Evolutionary conservation across 2,797 vertebrate species (phyloP).

Genomic region (Sebastes dallii): DNA sequence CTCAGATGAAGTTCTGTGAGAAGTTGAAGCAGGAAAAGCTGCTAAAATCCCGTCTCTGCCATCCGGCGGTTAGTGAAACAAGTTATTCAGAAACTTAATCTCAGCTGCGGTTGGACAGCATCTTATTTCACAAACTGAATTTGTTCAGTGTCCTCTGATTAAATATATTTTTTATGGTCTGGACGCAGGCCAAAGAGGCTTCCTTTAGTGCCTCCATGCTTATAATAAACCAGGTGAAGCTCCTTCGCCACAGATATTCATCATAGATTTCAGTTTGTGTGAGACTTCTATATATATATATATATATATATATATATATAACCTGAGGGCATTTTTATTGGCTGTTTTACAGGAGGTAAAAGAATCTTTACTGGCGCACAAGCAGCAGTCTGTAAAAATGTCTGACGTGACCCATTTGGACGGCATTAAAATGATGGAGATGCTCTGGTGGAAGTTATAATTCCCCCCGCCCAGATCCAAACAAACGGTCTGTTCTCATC

Average conservation of each 20-base stretch:
- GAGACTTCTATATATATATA: background rate
- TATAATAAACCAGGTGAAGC: slow-evolving; percentile 1
- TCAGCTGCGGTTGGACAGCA: too few species aligned
- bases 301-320: background rate
- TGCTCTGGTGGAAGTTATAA: background rate
- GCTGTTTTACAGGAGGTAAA: background rate
- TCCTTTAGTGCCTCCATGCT: background rate
- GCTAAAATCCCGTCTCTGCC: too few species aligned
- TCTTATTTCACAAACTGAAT: background rate
- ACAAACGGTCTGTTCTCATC: too few species aligned
- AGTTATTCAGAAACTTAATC: too few species aligned
- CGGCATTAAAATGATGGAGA: background rate
- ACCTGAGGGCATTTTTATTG: background rate
- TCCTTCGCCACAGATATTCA: background rate
- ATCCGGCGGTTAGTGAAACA: too few species aligned
- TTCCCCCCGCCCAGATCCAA: background rate
- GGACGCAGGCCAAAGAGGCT: background rate
- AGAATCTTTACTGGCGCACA: background rate
- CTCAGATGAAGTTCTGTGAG: too few species aligned
- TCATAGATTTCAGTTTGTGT: background rate
- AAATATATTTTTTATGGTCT: background rate
- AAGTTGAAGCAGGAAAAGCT: too few species aligned
- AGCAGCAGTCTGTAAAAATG: background rate
- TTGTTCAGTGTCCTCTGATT: background rate
- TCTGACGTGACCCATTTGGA: background rate